phyloP scores from a whole-genome alignment of 2,113 vertebrate species.

The Promerops cafer region DNA sequence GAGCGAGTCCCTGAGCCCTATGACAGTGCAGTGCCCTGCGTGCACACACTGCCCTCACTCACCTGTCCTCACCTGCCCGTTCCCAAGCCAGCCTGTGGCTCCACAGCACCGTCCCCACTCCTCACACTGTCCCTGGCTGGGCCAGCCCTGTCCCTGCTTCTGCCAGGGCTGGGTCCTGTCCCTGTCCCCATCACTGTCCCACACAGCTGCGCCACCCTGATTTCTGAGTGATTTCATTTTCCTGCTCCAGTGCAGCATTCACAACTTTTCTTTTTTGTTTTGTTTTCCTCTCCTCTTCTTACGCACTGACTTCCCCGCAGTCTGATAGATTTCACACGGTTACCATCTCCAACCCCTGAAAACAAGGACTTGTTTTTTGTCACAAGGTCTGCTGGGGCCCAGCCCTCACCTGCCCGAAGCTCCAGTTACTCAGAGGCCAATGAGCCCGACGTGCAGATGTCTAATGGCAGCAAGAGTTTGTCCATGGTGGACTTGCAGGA shows the following conservation, averaged over 20 bases:
- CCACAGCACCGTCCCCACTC: neutral
- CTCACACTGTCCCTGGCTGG: neutral
- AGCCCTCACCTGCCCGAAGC: constrained; percentile 94
- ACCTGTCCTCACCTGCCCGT: neutral
- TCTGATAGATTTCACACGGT: constrained; percentile 96
- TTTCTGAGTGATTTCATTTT: constrained; percentile 47
- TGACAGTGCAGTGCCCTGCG: neutral
- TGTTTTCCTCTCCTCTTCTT: constrained; percentile 72
- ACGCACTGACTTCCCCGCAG: constrained; percentile 78
- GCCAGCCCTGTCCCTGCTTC: neutral
- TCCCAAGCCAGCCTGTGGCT: neutral
- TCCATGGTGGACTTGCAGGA: constrained; percentile 99
- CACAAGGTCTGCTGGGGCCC: constrained; percentile 91
- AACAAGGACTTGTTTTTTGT: constrained; percentile 99
- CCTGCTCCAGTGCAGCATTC: constrained; percentile 60
- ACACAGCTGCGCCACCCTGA: neutral
- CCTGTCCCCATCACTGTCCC: neutral
- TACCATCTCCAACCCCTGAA: constrained; percentile 97
- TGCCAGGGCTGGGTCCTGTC: rapidly evolving
- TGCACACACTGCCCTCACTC: neutral
- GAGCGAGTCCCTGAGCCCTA: neutral
- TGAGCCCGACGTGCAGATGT: constrained; percentile 90
- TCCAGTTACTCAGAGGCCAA: constrained; percentile 98
- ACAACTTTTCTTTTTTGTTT: constrained; percentile 71
- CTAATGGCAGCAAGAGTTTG: constrained; percentile 94